Conservation (phyloP, 2,888 invertebrate species). For the Seira musarum region DNA sequence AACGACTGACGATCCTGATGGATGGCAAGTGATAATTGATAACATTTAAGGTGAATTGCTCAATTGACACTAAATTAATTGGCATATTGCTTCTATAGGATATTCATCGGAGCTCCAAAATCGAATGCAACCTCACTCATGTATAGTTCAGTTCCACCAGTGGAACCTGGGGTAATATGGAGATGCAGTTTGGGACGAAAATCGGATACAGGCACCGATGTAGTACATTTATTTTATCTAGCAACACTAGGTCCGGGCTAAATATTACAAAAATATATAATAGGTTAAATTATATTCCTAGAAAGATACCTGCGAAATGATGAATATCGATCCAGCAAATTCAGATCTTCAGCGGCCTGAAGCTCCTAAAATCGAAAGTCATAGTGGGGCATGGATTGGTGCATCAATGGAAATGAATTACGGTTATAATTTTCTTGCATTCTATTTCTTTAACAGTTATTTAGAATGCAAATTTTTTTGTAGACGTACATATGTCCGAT, state of each 20-base stretch:
- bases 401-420: constrained; percentile 22
- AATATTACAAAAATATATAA: too few species aligned
- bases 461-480: too few species aligned
- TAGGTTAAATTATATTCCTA: too few species aligned
- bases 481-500: too few species aligned
- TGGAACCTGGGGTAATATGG: constrained; percentile 50
- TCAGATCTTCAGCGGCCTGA: neutral
- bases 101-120: constrained; percentile 60
- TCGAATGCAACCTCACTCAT: constrained; percentile 13
- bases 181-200: constrained; percentile 53
- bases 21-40: constrained; percentile 26
- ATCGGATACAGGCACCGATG: too few species aligned
- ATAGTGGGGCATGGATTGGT: constrained; percentile 23
- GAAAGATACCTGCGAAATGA: constrained; percentile 37
- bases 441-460: too few species aligned
- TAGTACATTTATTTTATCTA: too few species aligned
- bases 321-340: constrained; percentile 44
- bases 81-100: constrained; percentile 26
- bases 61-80: neutral
- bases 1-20: constrained; percentile 8
- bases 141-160: neutral
- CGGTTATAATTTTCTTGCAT: too few species aligned
- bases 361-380: neutral
- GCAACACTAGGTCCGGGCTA: too few species aligned
- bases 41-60: neutral